phyloP scores from a whole-genome alignment of 2,113 vertebrate genomes.

The Cololabis saira region DNA sequence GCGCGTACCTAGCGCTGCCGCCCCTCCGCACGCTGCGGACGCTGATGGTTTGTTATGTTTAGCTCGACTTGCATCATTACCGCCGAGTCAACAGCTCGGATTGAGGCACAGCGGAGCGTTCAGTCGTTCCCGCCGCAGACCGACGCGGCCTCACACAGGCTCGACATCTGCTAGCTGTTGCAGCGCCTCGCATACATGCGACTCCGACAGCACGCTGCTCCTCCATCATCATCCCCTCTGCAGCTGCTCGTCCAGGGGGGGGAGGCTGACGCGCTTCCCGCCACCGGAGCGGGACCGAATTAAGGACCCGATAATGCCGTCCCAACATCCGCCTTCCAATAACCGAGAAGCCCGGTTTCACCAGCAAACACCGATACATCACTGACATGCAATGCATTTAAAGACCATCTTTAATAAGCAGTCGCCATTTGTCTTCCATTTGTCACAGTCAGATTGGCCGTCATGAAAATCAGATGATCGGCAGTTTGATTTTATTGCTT shows the following conservation, averaged over 20 bases:
- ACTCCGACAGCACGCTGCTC: conserved; percentile 48
- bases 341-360: background rate
- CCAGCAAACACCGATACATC: background rate
- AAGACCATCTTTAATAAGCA: background rate
- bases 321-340: background rate
- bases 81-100: conserved; percentile 76
- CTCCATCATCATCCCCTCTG: conserved; percentile 53
- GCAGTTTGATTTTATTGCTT: conserved; percentile 6
- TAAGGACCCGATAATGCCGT: conserved; percentile 2
- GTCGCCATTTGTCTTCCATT: conserved; percentile 2
- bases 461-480: background rate
- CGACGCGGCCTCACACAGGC: conserved; percentile 73
- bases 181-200: conserved; percentile 65
- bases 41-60: conserved; percentile 81
- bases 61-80: conserved; percentile 79
- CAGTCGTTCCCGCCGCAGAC: conserved; percentile 63
- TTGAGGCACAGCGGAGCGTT: conserved; percentile 72
- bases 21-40: conserved; percentile 62
- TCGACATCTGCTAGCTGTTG: conserved; percentile 74
- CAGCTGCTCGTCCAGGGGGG: conserved; percentile 17
- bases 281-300: conserved; percentile 6
- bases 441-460: conserved; percentile 1
- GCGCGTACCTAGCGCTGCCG: conserved; percentile 55
- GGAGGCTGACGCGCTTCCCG: conserved; percentile 1
- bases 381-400: background rate